phyloP scores from a whole-genome alignment of 2,888 invertebrate genomes.

The Drosophila neonasuta region DNA sequence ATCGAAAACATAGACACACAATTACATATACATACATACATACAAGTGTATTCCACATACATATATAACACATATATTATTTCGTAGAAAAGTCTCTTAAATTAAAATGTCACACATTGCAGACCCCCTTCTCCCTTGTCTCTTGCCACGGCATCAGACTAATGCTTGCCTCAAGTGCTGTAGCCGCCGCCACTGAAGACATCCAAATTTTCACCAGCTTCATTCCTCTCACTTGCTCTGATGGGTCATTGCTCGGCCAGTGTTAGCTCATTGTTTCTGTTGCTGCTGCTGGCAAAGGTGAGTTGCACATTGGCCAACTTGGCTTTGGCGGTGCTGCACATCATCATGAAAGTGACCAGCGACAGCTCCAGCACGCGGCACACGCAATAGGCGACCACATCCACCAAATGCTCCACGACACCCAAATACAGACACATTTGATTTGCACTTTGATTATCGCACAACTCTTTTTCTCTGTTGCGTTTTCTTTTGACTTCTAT shows the following conservation, averaged over 20 bases:
- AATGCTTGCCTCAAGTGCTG: not conserved
- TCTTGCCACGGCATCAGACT: not conserved
- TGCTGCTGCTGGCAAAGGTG: conserved; percentile 6
- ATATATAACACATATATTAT: conserved; percentile 18
- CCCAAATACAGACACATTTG: conserved; percentile 79
- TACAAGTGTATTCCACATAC: conserved; percentile 7
- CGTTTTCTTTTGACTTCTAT: not conserved
- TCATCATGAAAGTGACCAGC: conserved; percentile 74
- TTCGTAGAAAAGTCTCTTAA: conserved; percentile 34
- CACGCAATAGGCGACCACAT: conserved; percentile 76
- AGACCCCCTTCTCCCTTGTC: not conserved
- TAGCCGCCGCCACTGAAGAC: conserved; percentile 1
- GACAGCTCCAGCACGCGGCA: conserved; percentile 77
- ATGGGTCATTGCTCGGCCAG: conserved; percentile 45
- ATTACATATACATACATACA: conserved; percentile 12
- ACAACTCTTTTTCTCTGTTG: conserved; percentile 4
- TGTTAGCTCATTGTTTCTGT: conserved; percentile 32
- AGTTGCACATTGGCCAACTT: conserved; percentile 34
- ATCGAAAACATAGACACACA: conserved; percentile 20
- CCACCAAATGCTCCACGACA: conserved; percentile 73
- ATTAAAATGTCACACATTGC: conserved; percentile 32
- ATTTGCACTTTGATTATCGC: conserved; percentile 50
- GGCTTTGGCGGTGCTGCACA: conserved; percentile 63
- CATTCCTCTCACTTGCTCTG: conserved; percentile 12
- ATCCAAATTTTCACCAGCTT: not conserved